Evolutionary conservation across 1,140 invertebrate genomes (phyloP), one percentile per base, ranked within the genome.

Genomic region (Fopius arisanus): DNA sequence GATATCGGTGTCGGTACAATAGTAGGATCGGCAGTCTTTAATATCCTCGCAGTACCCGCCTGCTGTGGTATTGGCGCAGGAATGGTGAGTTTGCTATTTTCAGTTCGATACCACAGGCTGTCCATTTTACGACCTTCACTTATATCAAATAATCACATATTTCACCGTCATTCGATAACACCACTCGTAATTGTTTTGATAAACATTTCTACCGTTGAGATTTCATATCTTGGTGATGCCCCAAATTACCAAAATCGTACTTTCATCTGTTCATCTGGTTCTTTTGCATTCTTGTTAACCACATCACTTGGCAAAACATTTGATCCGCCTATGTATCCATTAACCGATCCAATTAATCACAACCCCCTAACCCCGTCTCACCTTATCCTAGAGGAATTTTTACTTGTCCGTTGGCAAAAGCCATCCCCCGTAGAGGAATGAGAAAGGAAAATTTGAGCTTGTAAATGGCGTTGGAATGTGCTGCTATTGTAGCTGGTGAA

Each of bases 21-120:
- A 7, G 90, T 94, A 10, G 92, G 93, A 9, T 92, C 91, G 51
- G 92, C 92, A 14, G 91, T 93, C 0, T 93, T 93, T 81, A 93
- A 93, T 81, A 90, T 93, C 67, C 86, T 93, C 63, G 92, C 91
- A 21, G 92, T 93, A 1, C 91, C 92, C 28, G 91, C 91, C 70
- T 87, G 92, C 65, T 93, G 92, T 81, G 91, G 91, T 28, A 26
- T 89, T 90, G 76, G 90, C 91, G 76, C 23, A 87, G 86, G n/a
- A 87, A 89, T 77, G 84, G 91, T 92, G 83, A 74, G 21, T 72
- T 75, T 21, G 48, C 3, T 12, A 62, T 62, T 41, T 48, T 70
- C 14, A 48, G 19, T 14, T 21, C 43, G 14, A 48, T 48, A 12
- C 16, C n/a, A 48, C 14, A 48, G n/a, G n/a, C n/a, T n/a, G n/a